Conservation (phyloP, 2,888 invertebrate species). For the Drosophila mettleri region DNA sequence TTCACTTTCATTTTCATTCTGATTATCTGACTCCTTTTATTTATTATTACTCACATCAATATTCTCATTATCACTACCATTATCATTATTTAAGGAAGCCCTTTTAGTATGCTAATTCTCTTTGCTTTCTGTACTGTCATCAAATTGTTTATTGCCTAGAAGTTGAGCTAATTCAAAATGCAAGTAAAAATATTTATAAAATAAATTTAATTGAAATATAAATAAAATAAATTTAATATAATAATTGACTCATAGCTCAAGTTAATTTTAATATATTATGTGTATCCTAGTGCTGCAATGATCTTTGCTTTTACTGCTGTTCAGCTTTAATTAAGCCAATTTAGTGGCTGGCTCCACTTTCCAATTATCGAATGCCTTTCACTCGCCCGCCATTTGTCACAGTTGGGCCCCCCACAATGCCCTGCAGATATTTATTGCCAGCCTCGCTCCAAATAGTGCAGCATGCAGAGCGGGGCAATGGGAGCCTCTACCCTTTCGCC, state of each 20-base stretch:
- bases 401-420: conserved; percentile 31
- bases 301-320: conserved; percentile 15
- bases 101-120: background rate
- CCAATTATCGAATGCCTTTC: conserved; percentile 63
- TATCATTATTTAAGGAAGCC: too few species aligned
- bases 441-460: conserved; percentile 50
- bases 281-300: background rate
- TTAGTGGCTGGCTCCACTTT: conserved; percentile 47
- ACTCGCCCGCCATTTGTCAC: conserved; percentile 68
- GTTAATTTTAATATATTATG: background rate
- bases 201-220: background rate
- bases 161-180: background rate
- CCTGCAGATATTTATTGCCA: conserved; percentile 59
- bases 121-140: background rate
- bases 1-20: background rate
- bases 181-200: background rate
- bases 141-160: too few species aligned
- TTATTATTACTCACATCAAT: background rate
- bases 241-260: too few species aligned
- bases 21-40: background rate
- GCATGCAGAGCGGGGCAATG: conserved; percentile 32
- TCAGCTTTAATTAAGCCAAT: conserved; percentile 35
- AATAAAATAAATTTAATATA: background rate
- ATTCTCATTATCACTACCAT: background rate
- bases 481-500: conserved; percentile 58